phyloP scores from a whole-genome alignment of 2,113 vertebrate genomes.

The Notechis scutatus region DNA sequence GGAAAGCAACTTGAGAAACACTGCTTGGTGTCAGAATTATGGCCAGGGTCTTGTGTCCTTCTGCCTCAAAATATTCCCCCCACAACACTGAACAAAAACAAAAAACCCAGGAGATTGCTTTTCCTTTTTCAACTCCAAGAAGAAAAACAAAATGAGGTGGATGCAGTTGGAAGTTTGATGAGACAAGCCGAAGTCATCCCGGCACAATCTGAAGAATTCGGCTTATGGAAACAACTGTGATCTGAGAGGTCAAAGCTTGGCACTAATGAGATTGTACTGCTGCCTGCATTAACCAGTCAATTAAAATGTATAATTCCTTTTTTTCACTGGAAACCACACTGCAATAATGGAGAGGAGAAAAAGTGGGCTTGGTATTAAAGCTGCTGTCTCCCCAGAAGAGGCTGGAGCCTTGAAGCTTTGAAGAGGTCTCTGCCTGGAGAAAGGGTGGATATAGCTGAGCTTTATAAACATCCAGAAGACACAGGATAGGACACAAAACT shows the following conservation, averaged over 20 bases:
- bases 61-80: accelerated
- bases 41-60: slow-evolving; percentile 40
- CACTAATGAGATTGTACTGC: slow-evolving; percentile 17
- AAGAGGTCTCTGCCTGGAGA: not conserved
- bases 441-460: not conserved
- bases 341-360: accelerated
- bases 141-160: not conserved
- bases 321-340: not conserved
- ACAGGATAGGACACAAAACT: not conserved
- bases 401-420: not conserved
- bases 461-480: not conserved
- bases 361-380: not conserved
- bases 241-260: slow-evolving; percentile 5
- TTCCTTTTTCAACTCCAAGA: not conserved
- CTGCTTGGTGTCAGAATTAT: slow-evolving; percentile 44
- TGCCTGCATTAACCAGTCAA: not conserved
- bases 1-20: slow-evolving; percentile 16
- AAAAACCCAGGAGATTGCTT: not conserved
- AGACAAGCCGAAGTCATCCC: not conserved
- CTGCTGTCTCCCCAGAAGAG: not conserved
- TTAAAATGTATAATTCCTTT: not conserved
- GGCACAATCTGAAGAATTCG: accelerated
- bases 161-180: not conserved
- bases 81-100: not conserved
- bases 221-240: not conserved